A percentile compares a stretch with the other conserved stretches of the same genome.
These are phyloP conservation scores for Nycticorax nycticorax DNA, from an alignment of 2,113 vertebrate species.

Conservation along the genomic window DNA sequence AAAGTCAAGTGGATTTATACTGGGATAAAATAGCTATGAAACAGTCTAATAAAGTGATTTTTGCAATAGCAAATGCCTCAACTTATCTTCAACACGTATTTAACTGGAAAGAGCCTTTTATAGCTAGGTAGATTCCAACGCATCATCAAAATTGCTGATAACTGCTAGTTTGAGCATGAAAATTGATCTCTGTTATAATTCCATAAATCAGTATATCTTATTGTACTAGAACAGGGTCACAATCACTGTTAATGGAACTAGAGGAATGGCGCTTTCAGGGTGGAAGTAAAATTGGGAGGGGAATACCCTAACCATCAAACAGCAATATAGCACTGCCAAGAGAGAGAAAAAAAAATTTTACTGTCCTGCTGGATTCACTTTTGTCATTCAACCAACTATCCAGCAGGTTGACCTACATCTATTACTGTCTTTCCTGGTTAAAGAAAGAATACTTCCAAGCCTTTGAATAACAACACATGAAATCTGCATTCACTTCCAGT, in stretches of 20 bases:
- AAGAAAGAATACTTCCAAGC: neutral
- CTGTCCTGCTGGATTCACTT: neutral
- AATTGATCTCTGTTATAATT: neutral
- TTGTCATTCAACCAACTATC: neutral
- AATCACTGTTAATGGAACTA: neutral
- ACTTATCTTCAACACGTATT: neutral
- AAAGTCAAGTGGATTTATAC: neutral
- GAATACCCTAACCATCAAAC: neutral
- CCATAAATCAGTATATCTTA: neutral
- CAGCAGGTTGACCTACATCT: neutral
- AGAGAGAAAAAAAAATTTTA: neutral
- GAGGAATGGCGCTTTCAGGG: neutral
- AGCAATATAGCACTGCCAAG: neutral
- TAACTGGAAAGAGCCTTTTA: conserved; percentile 8
- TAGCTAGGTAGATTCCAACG: neutral
- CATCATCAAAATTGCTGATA: neutral
- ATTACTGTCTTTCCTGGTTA: neutral
- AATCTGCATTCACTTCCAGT: neutral
- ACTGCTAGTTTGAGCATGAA: neutral
- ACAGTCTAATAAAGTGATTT: neutral
- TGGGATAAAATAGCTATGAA: neutral
- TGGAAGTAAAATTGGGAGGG: neutral
- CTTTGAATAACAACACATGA: neutral
- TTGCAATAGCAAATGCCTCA: neutral
- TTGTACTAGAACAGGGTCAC: neutral